Evolutionary conservation across 2,113 vertebrate genomes (phyloP).

Genomic region (Cochlearius cochlearius): DNA sequence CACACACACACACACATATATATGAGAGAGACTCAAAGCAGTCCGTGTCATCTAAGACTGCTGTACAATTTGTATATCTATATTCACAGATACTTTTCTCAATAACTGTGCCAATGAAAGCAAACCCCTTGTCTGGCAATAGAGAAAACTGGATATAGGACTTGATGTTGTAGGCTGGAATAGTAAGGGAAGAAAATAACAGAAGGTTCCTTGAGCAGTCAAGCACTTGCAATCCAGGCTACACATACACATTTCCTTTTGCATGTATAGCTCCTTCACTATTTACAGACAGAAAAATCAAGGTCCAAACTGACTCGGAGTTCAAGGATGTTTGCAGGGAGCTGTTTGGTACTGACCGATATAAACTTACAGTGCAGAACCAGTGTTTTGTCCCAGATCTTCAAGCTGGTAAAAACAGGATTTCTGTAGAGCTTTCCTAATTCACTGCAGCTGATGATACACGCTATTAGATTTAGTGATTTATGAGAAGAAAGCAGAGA

Average conservation of each 20-base stretch:
- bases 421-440: not conserved
- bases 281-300: not conserved
- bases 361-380: not conserved
- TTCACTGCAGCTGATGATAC: not conserved
- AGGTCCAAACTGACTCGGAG: not conserved
- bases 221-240: not conserved
- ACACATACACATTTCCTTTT: not conserved
- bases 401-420: not conserved
- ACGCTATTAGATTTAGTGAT: not conserved
- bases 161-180: not conserved
- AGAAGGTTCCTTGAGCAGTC: not conserved
- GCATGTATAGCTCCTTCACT: not conserved
- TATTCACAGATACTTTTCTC: not conserved
- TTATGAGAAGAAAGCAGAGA: not conserved
- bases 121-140: not conserved
- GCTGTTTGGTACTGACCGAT: not conserved
- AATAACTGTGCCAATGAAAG: not conserved
- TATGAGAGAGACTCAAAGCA: not conserved
- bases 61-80: not conserved
- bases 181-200: not conserved
- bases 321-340: not conserved
- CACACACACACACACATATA: too few species aligned
- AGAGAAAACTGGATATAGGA: not conserved
- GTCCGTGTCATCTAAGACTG: not conserved
- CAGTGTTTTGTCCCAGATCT: not conserved